Conservation (phyloP, 2,113 vertebrate species). For the Anarhynchus alexandrinus region DNA sequence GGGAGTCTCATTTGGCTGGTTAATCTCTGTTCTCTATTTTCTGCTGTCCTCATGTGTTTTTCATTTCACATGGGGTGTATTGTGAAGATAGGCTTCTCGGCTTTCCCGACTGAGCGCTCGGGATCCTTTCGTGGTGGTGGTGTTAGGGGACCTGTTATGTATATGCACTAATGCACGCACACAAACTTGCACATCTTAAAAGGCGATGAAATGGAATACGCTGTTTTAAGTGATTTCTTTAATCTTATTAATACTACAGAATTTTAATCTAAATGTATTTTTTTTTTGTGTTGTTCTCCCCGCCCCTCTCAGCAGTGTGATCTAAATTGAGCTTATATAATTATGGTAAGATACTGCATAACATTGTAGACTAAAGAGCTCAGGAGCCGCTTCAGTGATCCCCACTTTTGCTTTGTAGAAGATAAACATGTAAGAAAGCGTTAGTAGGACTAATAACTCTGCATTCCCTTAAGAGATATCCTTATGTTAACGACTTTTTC, state of each 20-base stretch:
- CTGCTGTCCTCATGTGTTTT: neutral
- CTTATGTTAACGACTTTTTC: neutral
- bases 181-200: neutral
- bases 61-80: neutral
- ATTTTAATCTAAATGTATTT: neutral
- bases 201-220: neutral
- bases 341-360: neutral
- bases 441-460: neutral
- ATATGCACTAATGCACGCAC: rapidly evolving
- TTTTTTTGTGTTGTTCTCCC: neutral
- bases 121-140: neutral
- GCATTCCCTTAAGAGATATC: neutral
- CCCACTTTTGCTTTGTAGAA: neutral
- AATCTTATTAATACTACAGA: neutral
- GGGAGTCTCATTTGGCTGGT: neutral
- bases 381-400: neutral
- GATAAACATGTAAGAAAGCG: neutral
- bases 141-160: neutral
- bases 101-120: rapidly evolving
- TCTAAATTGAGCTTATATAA: neutral
- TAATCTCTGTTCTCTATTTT: neutral
- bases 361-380: neutral
- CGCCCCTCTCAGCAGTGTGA: neutral
- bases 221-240: neutral
- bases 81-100: neutral